phyloP scores from a whole-genome alignment of 2,113 vertebrate genomes.

The Cyrtonyx montezumae region DNA sequence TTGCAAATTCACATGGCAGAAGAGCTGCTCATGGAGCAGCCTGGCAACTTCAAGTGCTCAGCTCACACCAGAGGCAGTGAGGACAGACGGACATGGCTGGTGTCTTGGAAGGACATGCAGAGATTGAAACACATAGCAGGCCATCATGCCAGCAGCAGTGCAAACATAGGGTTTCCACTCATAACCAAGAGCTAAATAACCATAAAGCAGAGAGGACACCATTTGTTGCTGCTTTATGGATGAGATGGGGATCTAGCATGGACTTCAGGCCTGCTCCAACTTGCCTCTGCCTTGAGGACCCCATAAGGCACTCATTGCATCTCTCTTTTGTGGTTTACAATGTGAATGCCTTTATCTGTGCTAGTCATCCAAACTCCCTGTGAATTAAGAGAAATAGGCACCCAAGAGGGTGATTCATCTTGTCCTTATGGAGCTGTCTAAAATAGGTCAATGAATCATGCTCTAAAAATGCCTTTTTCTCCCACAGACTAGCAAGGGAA shows the following conservation, averaged over 20 bases:
- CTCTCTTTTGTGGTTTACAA: background rate
- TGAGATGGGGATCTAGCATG: background rate
- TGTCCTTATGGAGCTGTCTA: conserved; percentile 25
- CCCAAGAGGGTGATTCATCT: conserved; percentile 11
- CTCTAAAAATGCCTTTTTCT: conserved; percentile 36
- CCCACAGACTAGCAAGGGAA: background rate
- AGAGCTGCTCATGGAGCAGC: background rate
- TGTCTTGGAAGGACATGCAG: background rate
- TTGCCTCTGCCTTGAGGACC: background rate
- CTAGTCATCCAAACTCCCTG: background rate
- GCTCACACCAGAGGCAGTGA: background rate
- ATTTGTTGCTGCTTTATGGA: background rate
- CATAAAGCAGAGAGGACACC: fast-evolving
- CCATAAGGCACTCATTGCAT: no score
- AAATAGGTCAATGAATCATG: conserved; percentile 47
- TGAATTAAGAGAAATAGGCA: background rate
- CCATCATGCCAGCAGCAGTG: no score
- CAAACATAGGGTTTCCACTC: background rate
- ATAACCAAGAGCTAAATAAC: background rate
- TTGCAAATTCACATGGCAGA: background rate
- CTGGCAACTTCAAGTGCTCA: background rate
- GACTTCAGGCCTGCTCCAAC: background rate
- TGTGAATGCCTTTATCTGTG: background rate
- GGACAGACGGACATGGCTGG: fast-evolving
- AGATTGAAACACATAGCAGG: fast-evolving